phyloP scores from a whole-genome alignment of 2,113 vertebrate genomes.

The Erinaceus europaeus region DNA sequence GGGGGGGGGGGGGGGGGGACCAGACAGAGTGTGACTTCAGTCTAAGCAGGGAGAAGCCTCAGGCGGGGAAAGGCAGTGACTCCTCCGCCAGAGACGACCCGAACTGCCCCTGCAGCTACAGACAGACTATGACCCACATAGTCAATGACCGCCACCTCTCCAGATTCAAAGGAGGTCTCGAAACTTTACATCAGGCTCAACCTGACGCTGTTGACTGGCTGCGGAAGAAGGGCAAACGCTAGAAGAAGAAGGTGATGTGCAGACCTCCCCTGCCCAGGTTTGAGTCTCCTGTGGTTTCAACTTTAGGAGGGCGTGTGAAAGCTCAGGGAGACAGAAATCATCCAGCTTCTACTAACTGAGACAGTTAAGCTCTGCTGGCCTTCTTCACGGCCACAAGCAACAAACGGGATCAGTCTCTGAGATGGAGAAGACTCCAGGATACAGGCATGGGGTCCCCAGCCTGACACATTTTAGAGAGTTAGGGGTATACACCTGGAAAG shows the following conservation, averaged over 20 bases:
- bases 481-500: neutral
- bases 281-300: neutral
- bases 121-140: too few relatives aligned
- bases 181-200: too few relatives aligned
- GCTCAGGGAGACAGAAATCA: neutral
- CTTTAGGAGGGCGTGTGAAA: neutral
- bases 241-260: neutral
- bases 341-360: neutral
- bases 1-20: neutral
- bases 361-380: neutral
- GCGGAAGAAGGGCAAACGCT: too few relatives aligned
- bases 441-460: neutral
- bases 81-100: accelerated
- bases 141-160: too few relatives aligned
- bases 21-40: neutral
- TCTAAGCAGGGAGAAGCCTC: neutral
- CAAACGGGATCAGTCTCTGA: neutral
- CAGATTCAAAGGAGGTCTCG: too few relatives aligned
- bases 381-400: too few relatives aligned
- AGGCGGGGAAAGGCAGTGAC: neutral
- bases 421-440: neutral
- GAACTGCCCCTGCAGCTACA: too few relatives aligned
- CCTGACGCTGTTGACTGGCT: too few relatives aligned
- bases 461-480: neutral
- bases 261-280: neutral